phyloP scores from a whole-genome alignment of 1,140 invertebrate genomes.

The Gonatopus flavifemur region DNA sequence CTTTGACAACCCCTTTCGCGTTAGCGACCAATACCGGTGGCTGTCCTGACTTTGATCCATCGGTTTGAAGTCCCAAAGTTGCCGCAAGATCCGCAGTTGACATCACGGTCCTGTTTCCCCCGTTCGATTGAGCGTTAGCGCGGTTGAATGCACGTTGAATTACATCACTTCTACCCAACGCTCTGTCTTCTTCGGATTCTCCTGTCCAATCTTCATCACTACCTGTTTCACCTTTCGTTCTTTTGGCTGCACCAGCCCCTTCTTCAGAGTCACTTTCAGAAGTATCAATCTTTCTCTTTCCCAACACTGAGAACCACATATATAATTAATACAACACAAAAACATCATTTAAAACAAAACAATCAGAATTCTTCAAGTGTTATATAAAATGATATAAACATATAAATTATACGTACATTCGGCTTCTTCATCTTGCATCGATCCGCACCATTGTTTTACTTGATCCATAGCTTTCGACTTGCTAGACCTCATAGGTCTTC shows the following conservation, averaged over 20 bases:
- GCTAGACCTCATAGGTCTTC: constrained; percentile 73
- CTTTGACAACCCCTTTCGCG: constrained; percentile 72
- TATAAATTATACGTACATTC: constrained; percentile 38
- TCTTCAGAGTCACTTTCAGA: constrained; percentile 59
- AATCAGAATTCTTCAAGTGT: background rate
- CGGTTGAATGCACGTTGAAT: constrained; percentile 53
- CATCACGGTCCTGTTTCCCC: constrained; percentile 40
- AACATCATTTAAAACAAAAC: background rate
- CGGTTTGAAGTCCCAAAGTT: constrained; percentile 33
- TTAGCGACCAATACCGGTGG: constrained; percentile 62
- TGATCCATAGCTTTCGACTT: constrained; percentile 80
- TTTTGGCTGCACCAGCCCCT: constrained; percentile 55
- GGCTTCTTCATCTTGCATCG: constrained; percentile 64
- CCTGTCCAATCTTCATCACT: constrained; percentile 57
- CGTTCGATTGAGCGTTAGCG: constrained; percentile 51
- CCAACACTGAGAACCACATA: constrained; percentile 29
- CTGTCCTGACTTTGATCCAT: constrained; percentile 39
- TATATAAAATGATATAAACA: background rate
- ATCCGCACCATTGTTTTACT: constrained; percentile 81
- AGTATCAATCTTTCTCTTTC: constrained; percentile 49
- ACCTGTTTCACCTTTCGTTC: constrained; percentile 55
- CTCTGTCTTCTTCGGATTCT: constrained; percentile 53
- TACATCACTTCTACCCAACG: constrained; percentile 47
- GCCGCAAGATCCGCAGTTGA: constrained; percentile 41
- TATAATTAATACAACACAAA: background rate